Base-by-base conservation (phyloP, 2,797 vertebrate species). In the Sebastes diaconus region DNA sequence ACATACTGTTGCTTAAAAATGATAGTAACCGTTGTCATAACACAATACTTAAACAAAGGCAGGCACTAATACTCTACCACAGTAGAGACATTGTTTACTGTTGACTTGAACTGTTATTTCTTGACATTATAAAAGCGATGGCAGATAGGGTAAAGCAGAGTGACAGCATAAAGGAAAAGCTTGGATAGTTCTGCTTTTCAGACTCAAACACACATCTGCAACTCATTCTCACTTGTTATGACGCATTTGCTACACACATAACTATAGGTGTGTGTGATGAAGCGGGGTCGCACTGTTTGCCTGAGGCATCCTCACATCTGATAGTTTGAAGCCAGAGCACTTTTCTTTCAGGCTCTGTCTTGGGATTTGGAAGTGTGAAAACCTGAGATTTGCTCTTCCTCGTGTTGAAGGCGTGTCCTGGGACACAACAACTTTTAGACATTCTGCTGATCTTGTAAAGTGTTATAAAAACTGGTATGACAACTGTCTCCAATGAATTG, bases 231-330 rank as follows among this genome's bases (percentile, higher is more conserved):
- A 14, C 42, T 70, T 67, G 27, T 73, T 73, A 52, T 67, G 46
- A 61, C 34, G 69, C 54, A 36, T 67, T 77, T 68, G 66, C 27
- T 68, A 4, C 42, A 39, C 68, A 68, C 58, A 68, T 64, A 58
- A 60, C 12, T 59, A 25, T 36, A 29, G 12, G 57, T 29, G 57
- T 29, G 61, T 81, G 75, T 73, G 68, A 84, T 84, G 71, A 79
- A 50, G 69, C 14, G 0, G 73, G 50, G 64, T 79, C 65, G 34
- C 54, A 42, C 34, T 65, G 64, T 73, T 78, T 70, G 68, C 71
- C 75, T 58, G 54, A 80, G 68, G 83, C 58, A 24, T 68, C 22
- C 29, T 77, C 61, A 77, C 76, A 77, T 86, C 65, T 74, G 61
- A 80, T 58, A 18, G 73, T 63, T 80, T 77, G 65, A 80, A 74